These are phyloP conservation scores for Nasonia giraulti DNA, from an alignment of 1,140 invertebrate species.

Conservation along the genomic window DNA sequence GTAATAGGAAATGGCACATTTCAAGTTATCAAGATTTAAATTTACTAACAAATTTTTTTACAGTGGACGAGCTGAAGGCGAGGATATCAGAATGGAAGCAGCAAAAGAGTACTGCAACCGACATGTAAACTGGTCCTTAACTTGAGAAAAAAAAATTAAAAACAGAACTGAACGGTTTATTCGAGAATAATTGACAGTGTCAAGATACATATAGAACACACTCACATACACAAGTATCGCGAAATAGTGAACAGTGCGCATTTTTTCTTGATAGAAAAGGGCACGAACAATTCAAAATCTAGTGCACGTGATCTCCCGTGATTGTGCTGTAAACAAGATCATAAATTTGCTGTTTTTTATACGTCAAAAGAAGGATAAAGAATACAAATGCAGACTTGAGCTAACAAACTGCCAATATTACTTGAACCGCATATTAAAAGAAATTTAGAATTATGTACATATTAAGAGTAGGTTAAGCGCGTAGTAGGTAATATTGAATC, in stretches of 20 bases:
- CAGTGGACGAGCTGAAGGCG: conserved; percentile 85
- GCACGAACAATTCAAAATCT: conserved; percentile 52
- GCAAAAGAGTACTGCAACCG: conserved; percentile 77
- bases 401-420: conserved; percentile 67
- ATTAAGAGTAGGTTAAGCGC: conserved; percentile 48
- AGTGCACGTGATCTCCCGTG: conserved; percentile 68
- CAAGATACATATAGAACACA: conserved; percentile 25
- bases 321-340: conserved; percentile 67
- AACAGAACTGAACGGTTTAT: conserved; percentile 26
- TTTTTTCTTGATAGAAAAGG: conserved; percentile 45
- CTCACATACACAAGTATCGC: conserved; percentile 26
- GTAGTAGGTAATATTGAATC: conserved; percentile 48
- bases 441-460: conserved; percentile 51
- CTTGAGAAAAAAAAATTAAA: conserved; percentile 30
- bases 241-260: conserved; percentile 47
- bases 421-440: conserved; percentile 53
- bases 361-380: conserved; percentile 60
- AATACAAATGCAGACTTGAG: conserved; percentile 63
- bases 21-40: neutral
- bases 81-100: conserved; percentile 87
- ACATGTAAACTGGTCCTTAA: conserved; percentile 58
- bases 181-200: conserved; percentile 49
- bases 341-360: conserved; percentile 72
- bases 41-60: conserved; percentile 50
- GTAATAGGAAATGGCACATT: neutral